phyloP scores from a whole-genome alignment of 2,797 vertebrate genomes.

The Cirrhinus mrigala region DNA sequence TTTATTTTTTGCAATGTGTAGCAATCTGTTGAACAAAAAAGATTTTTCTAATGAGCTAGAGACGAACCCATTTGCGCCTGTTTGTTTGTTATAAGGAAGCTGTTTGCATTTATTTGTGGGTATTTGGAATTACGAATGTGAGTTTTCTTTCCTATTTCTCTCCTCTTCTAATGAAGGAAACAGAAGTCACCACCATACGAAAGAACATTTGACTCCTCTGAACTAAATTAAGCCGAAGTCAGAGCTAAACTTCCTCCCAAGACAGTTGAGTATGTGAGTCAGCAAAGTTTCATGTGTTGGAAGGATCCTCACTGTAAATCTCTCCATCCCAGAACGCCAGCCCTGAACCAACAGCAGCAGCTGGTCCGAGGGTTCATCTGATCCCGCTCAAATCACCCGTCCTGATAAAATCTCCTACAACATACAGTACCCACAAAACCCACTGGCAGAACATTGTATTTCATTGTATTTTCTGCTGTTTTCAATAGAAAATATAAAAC shows the following conservation, averaged over 20 bases:
- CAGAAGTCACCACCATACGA: neutral
- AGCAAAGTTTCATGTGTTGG: conserved; percentile 36
- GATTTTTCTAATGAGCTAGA: neutral
- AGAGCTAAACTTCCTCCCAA: conserved; percentile 13
- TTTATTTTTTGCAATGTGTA: neutral
- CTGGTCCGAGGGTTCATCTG: conserved; percentile 80
- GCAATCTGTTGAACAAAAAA: neutral
- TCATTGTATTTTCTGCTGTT: neutral
- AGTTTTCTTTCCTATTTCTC: neutral
- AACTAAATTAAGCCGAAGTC: neutral
- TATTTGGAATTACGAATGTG: neutral
- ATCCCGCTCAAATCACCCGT: conserved; percentile 39
- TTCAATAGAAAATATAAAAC: neutral
- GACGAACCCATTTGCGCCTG: neutral
- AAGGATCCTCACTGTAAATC: conserved; percentile 33
- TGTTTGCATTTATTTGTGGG: conserved; percentile 1
- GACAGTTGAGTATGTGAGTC: conserved; percentile 5
- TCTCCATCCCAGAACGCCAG: conserved; percentile 39
- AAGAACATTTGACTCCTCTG: neutral
- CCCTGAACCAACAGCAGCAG: conserved; percentile 75
- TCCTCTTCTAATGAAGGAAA: neutral
- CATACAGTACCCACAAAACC: conserved; percentile 21
- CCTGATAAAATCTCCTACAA: conserved; percentile 10
- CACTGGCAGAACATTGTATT: conserved; percentile 3
- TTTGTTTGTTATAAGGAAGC: conserved; percentile 5